These are phyloP conservation scores for Nomada ferruginata DNA, from an alignment of 2,888 invertebrate species.

Conservation along the genomic window DNA sequence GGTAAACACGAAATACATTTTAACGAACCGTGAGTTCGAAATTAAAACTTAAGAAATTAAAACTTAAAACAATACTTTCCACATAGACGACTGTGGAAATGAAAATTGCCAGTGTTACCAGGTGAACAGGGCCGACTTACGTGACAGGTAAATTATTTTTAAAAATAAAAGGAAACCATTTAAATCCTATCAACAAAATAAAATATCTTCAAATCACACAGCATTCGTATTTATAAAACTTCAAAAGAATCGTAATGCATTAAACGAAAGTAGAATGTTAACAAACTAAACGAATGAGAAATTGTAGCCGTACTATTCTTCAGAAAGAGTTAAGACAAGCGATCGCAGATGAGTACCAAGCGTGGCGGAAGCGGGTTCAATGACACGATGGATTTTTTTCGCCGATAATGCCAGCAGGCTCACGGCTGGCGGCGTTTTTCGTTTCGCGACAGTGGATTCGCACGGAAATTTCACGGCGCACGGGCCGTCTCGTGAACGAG, in stretches of 20 bases:
- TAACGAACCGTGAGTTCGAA: too few relatives aligned
- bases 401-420: conserved; percentile 7
- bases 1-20: too few relatives aligned
- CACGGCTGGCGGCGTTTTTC: conserved; percentile 19
- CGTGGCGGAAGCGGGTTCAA: conserved; percentile 42
- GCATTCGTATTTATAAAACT: not conserved
- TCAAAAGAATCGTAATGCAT: not conserved
- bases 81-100: too few relatives aligned
- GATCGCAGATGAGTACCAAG: not conserved
- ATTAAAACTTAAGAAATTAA: too few relatives aligned
- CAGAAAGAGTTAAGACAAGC: not conserved
- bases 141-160: too few relatives aligned
- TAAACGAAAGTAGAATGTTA: not conserved
- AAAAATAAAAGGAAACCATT: too few relatives aligned
- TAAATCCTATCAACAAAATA: too few relatives aligned
- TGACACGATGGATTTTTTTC: conserved; percentile 29
- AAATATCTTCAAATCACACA: too few relatives aligned
- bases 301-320: not conserved
- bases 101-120: too few relatives aligned
- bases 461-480: conserved; percentile 2
- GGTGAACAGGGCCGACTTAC: too few relatives aligned
- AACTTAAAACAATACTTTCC: too few relatives aligned
- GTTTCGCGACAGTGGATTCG: conserved; percentile 6
- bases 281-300: not conserved
- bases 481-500: conserved; percentile 30